Evolutionary conservation across 2,113 vertebrate species (phyloP), one percentile per base, ranked within the genome.

Genomic region (Tragulus kanchil): DNA sequence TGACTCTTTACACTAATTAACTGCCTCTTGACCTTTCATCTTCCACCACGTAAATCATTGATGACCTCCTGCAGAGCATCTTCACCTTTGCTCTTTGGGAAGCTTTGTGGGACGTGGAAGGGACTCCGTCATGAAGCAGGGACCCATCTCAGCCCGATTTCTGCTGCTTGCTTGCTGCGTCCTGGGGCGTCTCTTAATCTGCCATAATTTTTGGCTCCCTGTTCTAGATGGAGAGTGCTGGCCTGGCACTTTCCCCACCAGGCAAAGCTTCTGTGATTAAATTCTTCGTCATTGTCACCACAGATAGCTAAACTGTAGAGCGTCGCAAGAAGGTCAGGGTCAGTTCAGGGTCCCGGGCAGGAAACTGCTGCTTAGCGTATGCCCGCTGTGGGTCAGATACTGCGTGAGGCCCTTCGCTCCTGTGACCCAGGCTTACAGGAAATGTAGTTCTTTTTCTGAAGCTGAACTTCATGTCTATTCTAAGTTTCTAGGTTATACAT

Each of bases 261-360:
- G 67, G 89, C 62, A 84, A 71, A 89, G 86, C 67, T 25, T 86
- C 28, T 58, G 0, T 62, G 89, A 82, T 85, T 67, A 54, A 81
- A 82, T 87, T 56, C 54, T 96, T 88, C 75, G 83, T 85, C 69
- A 48, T 3, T 54, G 85, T 93, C 93, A 62, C 78, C 26, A 64
- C 6, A 3, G 25, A 36, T 5, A 75, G 91, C 75, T 86, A 73
- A 78, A 19, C 25, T 50, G 1, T n/a, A 28, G 77, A 67, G 36
- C 25, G 0, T 28, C 12, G 13, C 36, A 19, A 4, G 73, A 45
- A 73, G 25, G 50, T 52, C 69, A 71, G 14, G 48, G 31, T 82
- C 64, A 21, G 59, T 5, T 52, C 4, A 6, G 2, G 1, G 6
- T 7, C 9, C 5, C 0, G 1, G n/a, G 13, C 36, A 17, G 28